Conservation (phyloP, 1,140 invertebrate species). For the Harpegnathos saltator region DNA sequence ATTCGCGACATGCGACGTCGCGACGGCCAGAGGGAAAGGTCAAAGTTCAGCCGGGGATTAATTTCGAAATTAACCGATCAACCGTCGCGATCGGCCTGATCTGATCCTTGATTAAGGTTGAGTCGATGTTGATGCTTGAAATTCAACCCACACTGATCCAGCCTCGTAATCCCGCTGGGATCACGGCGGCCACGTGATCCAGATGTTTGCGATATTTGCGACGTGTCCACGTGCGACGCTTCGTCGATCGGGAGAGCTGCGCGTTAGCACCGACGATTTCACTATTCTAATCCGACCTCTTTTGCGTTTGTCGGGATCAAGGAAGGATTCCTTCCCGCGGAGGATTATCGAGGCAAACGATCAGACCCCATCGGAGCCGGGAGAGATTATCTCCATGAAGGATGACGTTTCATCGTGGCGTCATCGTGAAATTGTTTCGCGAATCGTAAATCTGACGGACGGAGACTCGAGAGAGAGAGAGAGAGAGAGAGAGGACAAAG, state of each 20-base stretch:
- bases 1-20: background rate
- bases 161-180: constrained; percentile 6
- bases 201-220: constrained; percentile 17
- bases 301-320: background rate
- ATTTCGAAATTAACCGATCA: constrained; percentile 49
- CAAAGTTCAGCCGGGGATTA: constrained; percentile 48
- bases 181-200: constrained; percentile 16
- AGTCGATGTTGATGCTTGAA: constrained; percentile 34
- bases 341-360: background rate
- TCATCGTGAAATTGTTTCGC: constrained; percentile 3
- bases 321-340: background rate
- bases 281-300: background rate
- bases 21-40: background rate
- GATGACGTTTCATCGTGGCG: background rate
- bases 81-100: background rate
- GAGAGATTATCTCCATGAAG: background rate
- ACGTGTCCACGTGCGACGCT: constrained; percentile 31
- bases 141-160: constrained; percentile 14
- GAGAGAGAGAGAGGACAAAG: no score
- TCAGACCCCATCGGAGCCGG: no score
- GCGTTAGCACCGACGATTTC: background rate
- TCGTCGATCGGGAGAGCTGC: background rate
- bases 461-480: background rate
- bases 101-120: constrained; percentile 24
- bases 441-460: background rate